These are phyloP conservation scores for Nothocercus julius DNA, from an alignment of 2,113 vertebrate species.

Conservation along the genomic window DNA sequence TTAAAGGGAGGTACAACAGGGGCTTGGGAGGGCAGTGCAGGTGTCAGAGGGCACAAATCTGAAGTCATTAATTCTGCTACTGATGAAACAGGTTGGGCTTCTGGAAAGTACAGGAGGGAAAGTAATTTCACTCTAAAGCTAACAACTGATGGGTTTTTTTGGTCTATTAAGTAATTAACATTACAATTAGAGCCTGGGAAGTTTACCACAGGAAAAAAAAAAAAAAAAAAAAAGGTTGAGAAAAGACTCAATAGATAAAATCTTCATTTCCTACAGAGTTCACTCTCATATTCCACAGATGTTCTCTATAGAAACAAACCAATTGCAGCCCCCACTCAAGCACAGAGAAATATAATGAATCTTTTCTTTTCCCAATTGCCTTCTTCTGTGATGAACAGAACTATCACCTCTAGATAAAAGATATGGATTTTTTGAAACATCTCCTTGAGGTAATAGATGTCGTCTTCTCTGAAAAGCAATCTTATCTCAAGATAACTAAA, in stretches of 20 bases:
- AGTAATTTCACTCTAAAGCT: neutral
- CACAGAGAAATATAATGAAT: slow-evolving; percentile 49
- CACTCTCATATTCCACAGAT: neutral
- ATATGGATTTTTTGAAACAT: slow-evolving; percentile 58
- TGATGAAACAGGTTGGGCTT: neutral
- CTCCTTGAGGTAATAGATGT: slow-evolving; percentile 65
- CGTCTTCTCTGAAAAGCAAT: slow-evolving; percentile 65
- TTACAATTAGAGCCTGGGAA: neutral
- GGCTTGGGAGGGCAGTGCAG: fast-evolving
- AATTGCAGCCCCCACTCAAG: neutral
- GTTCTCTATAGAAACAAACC: slow-evolving; percentile 30
- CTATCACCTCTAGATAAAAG: slow-evolving; percentile 44
- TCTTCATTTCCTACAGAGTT: neutral
- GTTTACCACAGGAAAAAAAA: neutral
- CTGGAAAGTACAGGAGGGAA: neutral
- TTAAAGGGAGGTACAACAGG: neutral
- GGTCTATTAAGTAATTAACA: neutral
- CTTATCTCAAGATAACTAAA: slow-evolving; percentile 64
- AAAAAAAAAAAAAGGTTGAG: neutral
- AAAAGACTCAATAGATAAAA: neutral
- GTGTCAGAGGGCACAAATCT: neutral
- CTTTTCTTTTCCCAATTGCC: slow-evolving; percentile 39
- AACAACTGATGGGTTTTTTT: neutral
- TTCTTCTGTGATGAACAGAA: slow-evolving; percentile 41
- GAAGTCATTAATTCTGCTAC: neutral